Percentiles rank a stretch among this genome's conserved stretches.
phyloP scores from a whole-genome alignment of 2,113 vertebrate genomes.

The Chunga burmeisteri region DNA sequence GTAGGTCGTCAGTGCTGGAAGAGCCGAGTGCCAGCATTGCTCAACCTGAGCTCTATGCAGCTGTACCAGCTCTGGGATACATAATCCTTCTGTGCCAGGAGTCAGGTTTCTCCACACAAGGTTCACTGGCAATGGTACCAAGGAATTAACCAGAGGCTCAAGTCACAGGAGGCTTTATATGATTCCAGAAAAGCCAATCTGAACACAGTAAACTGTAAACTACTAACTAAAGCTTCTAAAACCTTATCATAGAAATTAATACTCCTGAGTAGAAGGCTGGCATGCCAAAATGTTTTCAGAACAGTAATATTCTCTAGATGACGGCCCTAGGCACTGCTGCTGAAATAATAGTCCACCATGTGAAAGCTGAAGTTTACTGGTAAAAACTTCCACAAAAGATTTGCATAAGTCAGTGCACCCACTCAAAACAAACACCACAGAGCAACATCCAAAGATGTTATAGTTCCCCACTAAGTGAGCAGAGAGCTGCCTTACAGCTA shows the following conservation, averaged over 20 bases:
- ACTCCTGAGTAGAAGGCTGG: not conserved
- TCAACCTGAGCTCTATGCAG: not conserved
- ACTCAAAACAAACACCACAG: not conserved
- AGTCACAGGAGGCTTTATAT: not conserved
- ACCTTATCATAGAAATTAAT: slow-evolving; percentile 11
- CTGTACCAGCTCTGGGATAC: not conserved
- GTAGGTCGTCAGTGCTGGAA: not conserved
- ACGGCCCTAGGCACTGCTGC: not conserved
- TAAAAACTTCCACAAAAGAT: not conserved
- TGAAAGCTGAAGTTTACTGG: not conserved
- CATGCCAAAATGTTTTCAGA: not conserved
- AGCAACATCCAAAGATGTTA: not conserved
- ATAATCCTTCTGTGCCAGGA: not conserved
- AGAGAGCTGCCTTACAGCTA: not conserved
- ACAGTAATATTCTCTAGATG: not conserved
- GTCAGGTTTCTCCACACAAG: slow-evolving; percentile 12
- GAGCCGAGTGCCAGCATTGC: not conserved
- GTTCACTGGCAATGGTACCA: not conserved
- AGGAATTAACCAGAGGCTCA: slow-evolving; percentile 33
- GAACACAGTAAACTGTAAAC: slow-evolving; percentile 3
- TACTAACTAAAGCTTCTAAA: slow-evolving; percentile 10
- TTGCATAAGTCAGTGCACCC: not conserved
- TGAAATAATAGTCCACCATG: not conserved
- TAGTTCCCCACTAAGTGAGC: not conserved
- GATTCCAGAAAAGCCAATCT: not conserved